These are phyloP conservation scores for Pelochelys cantorii DNA, from an alignment of 2,797 vertebrate genomes.

Conservation along the genomic window DNA sequence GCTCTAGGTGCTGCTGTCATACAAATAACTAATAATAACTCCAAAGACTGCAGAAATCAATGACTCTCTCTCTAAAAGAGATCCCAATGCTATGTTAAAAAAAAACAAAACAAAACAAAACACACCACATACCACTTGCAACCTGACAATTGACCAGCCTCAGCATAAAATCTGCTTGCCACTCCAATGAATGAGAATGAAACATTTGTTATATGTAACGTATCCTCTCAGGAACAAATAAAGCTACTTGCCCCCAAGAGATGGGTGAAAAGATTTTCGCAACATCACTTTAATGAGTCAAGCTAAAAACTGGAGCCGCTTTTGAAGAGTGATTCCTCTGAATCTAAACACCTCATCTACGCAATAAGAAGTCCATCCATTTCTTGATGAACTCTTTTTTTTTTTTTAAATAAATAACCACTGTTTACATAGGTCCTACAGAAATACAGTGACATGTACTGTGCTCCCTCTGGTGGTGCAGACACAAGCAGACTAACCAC, in stretches of 20 bases:
- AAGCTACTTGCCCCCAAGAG: background rate
- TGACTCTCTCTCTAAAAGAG: slow-evolving; percentile 49
- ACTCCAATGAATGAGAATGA: background rate
- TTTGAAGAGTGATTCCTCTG: slow-evolving; percentile 21
- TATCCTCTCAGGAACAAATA: background rate
- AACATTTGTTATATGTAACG: background rate
- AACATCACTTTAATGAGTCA: background rate
- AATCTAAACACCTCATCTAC: slow-evolving; percentile 7
- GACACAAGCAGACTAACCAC: background rate
- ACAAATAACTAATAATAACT: slow-evolving; percentile 23
- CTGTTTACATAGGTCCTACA: background rate
- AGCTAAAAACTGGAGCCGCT: slow-evolving; percentile 49
- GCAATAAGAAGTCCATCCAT: background rate
- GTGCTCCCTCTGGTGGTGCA: background rate
- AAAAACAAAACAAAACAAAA: no score
- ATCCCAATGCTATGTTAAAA: slow-evolving; percentile 5
- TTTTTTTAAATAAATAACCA: background rate
- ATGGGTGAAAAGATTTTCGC: background rate
- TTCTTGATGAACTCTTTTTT: slow-evolving; percentile 32
- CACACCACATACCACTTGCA: no score
- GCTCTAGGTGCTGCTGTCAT: background rate
- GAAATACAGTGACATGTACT: background rate
- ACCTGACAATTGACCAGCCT: slow-evolving; percentile 34
- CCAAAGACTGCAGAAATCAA: slow-evolving; percentile 46
- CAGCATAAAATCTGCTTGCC: slow-evolving; percentile 19